Evolutionary conservation across 2,888 invertebrate genomes (phyloP), one percentile per base, ranked within the genome.

Genomic region (Zhuqinia jingwanae): DNA sequence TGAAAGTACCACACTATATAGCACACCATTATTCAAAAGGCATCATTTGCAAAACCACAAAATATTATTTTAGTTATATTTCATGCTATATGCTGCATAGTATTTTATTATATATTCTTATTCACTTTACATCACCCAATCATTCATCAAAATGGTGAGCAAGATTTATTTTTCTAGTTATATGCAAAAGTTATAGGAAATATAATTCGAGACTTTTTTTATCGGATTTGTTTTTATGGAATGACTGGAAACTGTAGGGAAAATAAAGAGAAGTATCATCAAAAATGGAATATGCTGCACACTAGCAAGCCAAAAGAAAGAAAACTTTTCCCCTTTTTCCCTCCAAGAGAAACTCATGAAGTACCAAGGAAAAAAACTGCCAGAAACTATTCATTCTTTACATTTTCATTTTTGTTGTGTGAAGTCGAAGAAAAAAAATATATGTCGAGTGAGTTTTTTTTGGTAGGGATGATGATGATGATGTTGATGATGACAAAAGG

Each of bases 81-180:
- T 8, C 36, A 36, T n/a, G n/a, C n/a, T n/a, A n/a, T n/a, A n/a
- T n/a, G n/a, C n/a, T n/a, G n/a, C n/a, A n/a, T n/a, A n/a, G 20
- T 63, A 30, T 63, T 63, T 63, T 63, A 63, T 30, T 63, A n/a
- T 3, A 30, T 25, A n/a, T 36, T 36, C 36, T 36, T 36, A 36
- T 36, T 36, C 36, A 36, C 36, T 36, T 36, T 36, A 3, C 36
- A 36, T 36, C 36, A 36, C 36, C 15, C 17, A 65, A 42, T 65
- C 65, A 65, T 65, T 65, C 42, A 65, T 65, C 65, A 65, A 65
- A 65, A 42, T n/a, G 15, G 50, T 36, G 5, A 25, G 25, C 58
- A 22, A 11, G 58, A 22, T 20, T 25, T 17, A 53, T 53, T n/a
- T 53, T 50, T 50, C n/a, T n/a, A n/a, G 36, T 36, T 36, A 36